Evolutionary conservation across 1,140 invertebrate genomes (phyloP).

Genomic region (Heliconius himera): DNA sequence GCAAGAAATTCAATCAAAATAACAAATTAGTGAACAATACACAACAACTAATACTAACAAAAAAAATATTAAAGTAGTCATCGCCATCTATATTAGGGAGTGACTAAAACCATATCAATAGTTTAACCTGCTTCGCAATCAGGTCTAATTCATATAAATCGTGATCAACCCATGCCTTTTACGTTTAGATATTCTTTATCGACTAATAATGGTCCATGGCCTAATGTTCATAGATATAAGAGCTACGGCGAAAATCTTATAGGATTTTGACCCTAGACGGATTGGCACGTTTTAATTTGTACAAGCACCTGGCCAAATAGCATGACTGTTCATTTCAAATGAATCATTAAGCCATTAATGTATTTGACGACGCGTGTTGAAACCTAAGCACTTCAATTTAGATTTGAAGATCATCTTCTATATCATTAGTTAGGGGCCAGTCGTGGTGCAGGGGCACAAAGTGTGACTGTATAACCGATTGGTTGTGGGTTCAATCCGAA

Average conservation of each 20-base stretch:
- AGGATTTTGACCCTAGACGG: conserved; percentile 41
- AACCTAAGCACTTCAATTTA: conserved; percentile 27
- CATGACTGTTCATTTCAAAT: conserved; percentile 39
- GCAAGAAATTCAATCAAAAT: background rate
- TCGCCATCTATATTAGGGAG: conserved; percentile 40
- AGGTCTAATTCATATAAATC: conserved; percentile 50
- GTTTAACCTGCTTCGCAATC: conserved; percentile 50
- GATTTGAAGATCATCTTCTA: conserved; percentile 8
- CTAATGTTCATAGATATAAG: conserved; percentile 13
- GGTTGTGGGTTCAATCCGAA: no score
- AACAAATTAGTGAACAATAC: background rate
- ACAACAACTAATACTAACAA: background rate
- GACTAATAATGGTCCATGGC: background rate
- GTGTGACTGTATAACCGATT: no score
- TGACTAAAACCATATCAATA: conserved; percentile 51
- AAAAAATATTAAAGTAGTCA: background rate
- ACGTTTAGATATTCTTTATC: conserved; percentile 38
- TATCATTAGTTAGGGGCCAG: background rate
- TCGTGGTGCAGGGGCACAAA: no score
- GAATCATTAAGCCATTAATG: conserved; percentile 41
- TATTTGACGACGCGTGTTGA: conserved; percentile 37
- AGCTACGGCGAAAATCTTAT: conserved; percentile 17
- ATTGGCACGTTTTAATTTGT: conserved; percentile 40
- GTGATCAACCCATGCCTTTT: conserved; percentile 47
- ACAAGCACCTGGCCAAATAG: conserved; percentile 42